phyloP scores from a whole-genome alignment of 1,140 invertebrate genomes.

The Elymnias hypermnestra region DNA sequence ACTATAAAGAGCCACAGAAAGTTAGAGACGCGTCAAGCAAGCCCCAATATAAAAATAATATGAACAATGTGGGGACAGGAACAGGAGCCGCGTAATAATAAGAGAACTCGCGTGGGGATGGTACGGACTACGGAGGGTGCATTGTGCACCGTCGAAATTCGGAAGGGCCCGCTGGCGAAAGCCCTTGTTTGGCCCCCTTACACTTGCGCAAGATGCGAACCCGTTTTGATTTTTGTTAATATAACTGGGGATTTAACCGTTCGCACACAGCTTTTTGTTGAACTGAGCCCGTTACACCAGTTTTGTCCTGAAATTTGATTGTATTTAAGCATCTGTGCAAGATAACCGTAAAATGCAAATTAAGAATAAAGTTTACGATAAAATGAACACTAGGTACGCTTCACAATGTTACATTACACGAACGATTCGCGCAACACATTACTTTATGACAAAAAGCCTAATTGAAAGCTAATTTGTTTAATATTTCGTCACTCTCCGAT shows the following conservation, averaged over 20 bases:
- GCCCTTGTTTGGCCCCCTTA: slow-evolving; percentile 69
- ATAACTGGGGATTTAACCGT: slow-evolving; percentile 44
- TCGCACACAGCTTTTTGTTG: slow-evolving; percentile 22
- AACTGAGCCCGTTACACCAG: slow-evolving; percentile 29
- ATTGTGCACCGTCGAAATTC: slow-evolving; percentile 73
- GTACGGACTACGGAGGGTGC: slow-evolving; percentile 60
- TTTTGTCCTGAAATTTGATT: slow-evolving; percentile 5
- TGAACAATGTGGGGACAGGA: slow-evolving; percentile 72
- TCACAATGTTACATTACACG: too few relatives aligned
- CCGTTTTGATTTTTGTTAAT: slow-evolving; percentile 69
- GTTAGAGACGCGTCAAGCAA: slow-evolving; percentile 53
- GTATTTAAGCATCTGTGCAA: not conserved
- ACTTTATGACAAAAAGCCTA: too few relatives aligned
- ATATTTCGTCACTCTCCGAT: too few relatives aligned
- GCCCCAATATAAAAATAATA: slow-evolving; percentile 70
- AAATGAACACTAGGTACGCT: too few relatives aligned
- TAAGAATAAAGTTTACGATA: too few relatives aligned
- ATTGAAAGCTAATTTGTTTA: too few relatives aligned
- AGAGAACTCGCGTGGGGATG: slow-evolving; percentile 72
- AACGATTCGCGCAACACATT: too few relatives aligned
- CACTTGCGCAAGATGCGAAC: slow-evolving; percentile 74
- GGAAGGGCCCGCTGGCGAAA: slow-evolving; percentile 66
- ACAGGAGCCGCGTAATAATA: slow-evolving; percentile 70
- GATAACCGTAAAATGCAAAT: too few relatives aligned
- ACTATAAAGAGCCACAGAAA: slow-evolving; percentile 26